phyloP scores from a whole-genome alignment of 2,113 vertebrate species.

The Apteryx owenii region DNA sequence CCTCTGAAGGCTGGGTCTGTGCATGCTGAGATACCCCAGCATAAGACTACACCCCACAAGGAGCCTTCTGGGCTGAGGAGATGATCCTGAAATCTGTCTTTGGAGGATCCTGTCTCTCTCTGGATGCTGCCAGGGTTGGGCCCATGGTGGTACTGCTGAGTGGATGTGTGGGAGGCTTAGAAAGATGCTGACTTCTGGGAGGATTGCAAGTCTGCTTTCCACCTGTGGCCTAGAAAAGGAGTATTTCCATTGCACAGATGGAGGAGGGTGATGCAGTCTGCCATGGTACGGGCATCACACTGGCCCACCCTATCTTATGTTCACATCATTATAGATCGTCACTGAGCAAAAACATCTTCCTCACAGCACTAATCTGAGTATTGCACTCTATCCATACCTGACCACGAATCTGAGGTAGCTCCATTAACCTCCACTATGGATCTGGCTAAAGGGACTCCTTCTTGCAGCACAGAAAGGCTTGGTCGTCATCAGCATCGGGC shows the following conservation, averaged over 20 bases:
- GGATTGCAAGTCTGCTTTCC: not conserved
- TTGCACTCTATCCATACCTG: fast-evolving
- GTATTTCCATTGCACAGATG: not conserved
- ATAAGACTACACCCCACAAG: not conserved
- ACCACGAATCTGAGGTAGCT: not conserved
- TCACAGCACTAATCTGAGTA: too few species aligned
- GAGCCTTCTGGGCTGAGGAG: not conserved
- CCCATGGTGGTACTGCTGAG: not conserved
- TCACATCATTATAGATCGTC: not conserved
- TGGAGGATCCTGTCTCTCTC: not conserved
- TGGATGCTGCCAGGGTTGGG: not conserved
- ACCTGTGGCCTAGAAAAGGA: not conserved
- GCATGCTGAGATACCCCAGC: not conserved
- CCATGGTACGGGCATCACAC: not conserved
- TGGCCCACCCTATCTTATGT: not conserved
- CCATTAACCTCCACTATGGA: not conserved
- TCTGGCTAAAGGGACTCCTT: not conserved
- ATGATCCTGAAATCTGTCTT: not conserved
- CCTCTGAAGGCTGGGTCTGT: not conserved
- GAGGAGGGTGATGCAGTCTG: not conserved
- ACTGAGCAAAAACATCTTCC: not conserved
- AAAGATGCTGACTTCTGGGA: not conserved
- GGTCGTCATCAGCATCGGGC: not conserved
- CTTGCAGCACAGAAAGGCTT: not conserved
- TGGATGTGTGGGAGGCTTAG: not conserved